phyloP scores from a whole-genome alignment of 2,113 vertebrate species.

The Erpornis zantholeuca region DNA sequence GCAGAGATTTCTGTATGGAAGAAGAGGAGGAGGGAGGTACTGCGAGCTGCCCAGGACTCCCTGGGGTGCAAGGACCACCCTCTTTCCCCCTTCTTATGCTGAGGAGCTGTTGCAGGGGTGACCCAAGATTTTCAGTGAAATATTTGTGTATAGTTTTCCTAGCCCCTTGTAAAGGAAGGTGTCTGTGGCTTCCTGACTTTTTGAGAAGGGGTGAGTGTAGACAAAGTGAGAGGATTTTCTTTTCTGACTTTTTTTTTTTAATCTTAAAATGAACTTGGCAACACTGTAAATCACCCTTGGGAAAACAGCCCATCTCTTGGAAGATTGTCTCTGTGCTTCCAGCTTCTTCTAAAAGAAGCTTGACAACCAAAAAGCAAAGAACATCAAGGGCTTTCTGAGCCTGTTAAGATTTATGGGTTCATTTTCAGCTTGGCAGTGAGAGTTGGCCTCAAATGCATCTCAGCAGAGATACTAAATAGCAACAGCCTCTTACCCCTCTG shows the following conservation, averaged over 20 bases:
- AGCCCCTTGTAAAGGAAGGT: neutral
- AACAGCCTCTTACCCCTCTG: neutral
- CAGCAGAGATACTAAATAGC: neutral
- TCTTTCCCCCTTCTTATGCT: neutral
- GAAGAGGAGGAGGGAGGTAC: neutral
- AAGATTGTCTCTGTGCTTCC: neutral
- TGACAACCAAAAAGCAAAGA: neutral
- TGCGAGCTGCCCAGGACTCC: neutral
- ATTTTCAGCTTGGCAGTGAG: neutral
- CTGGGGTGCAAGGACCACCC: neutral
- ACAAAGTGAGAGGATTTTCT: neutral
- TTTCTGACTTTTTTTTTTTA: neutral
- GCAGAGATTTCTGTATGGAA: neutral
- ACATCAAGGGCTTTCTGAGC: neutral
- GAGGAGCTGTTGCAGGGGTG: neutral
- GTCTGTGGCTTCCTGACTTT: neutral
- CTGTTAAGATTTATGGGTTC: constrained; percentile 11
- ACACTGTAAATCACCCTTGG: neutral
- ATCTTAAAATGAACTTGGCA: neutral
- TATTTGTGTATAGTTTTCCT: neutral
- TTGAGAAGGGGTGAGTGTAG: neutral
- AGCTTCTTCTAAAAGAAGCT: neutral
- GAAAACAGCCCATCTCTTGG: neutral
- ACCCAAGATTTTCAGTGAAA: neutral
- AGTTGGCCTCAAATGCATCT: neutral